Conservation (phyloP, 2,888 invertebrate species). For the Celastrina argiolus region DNA sequence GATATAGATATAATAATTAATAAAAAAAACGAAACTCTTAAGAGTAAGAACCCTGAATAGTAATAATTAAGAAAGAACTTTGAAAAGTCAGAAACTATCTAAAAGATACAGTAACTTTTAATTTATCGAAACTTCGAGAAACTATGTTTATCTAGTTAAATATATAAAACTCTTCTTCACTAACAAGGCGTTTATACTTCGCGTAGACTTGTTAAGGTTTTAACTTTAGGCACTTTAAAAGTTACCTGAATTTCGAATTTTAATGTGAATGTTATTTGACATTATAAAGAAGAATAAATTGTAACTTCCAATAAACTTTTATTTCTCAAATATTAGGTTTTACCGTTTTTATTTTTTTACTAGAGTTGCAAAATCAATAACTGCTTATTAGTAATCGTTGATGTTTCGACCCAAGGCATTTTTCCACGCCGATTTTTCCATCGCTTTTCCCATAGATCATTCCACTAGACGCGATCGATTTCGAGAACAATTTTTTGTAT, state of each 20-base stretch:
- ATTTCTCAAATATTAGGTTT: too few relatives aligned
- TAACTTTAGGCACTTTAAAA: background rate
- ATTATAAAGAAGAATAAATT: too few relatives aligned
- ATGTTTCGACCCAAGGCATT: too few relatives aligned
- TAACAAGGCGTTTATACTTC: background rate
- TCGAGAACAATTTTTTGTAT: too few relatives aligned
- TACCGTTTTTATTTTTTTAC: too few relatives aligned
- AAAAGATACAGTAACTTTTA: background rate
- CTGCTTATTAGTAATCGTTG: too few relatives aligned
- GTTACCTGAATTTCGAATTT: background rate
- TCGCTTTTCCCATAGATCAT: too few relatives aligned
- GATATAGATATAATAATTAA: background rate
- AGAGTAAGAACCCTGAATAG: too few relatives aligned
- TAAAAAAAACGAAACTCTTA: background rate
- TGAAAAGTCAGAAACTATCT: background rate
- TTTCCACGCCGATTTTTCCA: too few relatives aligned
- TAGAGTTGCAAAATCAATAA: too few relatives aligned
- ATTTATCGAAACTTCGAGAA: background rate
- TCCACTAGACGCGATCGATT: too few relatives aligned
- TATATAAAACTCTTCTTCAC: background rate
- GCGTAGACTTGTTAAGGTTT: background rate
- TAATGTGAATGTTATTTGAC: background rate
- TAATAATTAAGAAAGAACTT: background rate
- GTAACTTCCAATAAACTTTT: too few relatives aligned
- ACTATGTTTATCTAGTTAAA: background rate